Evolutionary conservation across 2,797 vertebrate genomes (phyloP), one percentile per base, ranked within the genome.

Genomic region (Tenualosa thibaudeaui): DNA sequence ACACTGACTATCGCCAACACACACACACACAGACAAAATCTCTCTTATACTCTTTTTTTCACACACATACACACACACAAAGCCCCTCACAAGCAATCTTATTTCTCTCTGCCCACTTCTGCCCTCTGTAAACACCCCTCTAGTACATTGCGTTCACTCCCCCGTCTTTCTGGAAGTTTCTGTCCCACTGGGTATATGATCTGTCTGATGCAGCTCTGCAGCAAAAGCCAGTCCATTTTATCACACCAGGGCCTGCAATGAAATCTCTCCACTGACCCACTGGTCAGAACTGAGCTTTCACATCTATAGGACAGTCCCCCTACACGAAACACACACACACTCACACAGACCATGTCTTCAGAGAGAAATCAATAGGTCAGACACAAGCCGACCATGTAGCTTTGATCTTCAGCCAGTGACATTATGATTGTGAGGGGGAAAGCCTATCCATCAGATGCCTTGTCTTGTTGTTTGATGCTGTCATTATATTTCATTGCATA

Each of bases 131-230:
- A 75, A 43, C 31, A 75, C 15, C 13, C 26, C 31, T 40, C 31
- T 40, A 75, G 68, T 19, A 75, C 68, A 75, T 75, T 75, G 68
- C 68, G 31, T 19, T 17, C 68, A 75, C 31, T 40, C 65, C n/a
- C 60, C 60, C 8, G 24, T 62, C 22, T 65, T 24, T 26, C 60
- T 65, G 60, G 60, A 26, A 5, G 60, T 65, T 65, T 65, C 60
- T 31, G 62, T 31, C 24, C 26, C 24, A 31, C 24, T 31, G 24
- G 24, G 8, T 31, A 68, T 68, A 68, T 68, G 62, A 31, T 68
- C 62, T 68, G 26, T 68, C 62, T 65, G 60, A 26, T 65, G 60
- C 60, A 7, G 60, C 60, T 9, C 60, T 65, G 60, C 60, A 68
- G 9, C 62, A 68, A 68, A 68, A 9, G 26, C 62, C 10, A 13